These are phyloP conservation scores for Panonychus citri DNA, from an alignment of 1,140 invertebrate genomes.

Conservation along the genomic window DNA sequence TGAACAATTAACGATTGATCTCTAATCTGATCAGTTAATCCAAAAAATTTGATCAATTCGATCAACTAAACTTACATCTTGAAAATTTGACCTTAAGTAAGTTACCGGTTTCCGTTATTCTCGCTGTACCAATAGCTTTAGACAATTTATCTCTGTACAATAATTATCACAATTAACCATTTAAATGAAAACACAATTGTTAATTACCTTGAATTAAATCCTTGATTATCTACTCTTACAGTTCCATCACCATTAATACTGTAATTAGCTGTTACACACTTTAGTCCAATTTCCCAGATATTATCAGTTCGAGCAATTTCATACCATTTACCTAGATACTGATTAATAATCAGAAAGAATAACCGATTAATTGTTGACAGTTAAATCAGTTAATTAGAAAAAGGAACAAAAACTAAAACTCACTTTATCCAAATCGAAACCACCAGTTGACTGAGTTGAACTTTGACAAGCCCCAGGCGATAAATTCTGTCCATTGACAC, in stretches of 20 bases:
- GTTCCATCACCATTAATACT: neutral
- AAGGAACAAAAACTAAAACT: too few species aligned
- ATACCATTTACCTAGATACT: conserved; percentile 2
- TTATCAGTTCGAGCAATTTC: neutral
- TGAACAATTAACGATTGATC: neutral
- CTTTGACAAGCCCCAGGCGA: too few species aligned
- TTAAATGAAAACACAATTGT: too few species aligned
- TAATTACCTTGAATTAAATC: neutral
- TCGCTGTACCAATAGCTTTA: neutral
- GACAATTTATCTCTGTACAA: neutral
- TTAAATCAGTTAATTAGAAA: neutral
- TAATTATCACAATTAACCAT: too few species aligned
- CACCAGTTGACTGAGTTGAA: too few species aligned
- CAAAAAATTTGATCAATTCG: neutral
- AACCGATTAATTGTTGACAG: too few species aligned
- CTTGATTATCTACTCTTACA: neutral
- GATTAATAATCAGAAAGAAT: neutral
- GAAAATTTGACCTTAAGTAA: neutral
- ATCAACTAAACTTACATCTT: neutral
- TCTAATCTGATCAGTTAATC: too few species aligned
- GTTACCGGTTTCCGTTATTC: neutral
- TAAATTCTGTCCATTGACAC: too few species aligned
- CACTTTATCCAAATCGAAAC: too few species aligned
- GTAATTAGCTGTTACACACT: neutral
- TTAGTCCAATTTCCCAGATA: neutral